Conservation (phyloP, 2,113 vertebrate genomes). For the Rynchops niger region DNA sequence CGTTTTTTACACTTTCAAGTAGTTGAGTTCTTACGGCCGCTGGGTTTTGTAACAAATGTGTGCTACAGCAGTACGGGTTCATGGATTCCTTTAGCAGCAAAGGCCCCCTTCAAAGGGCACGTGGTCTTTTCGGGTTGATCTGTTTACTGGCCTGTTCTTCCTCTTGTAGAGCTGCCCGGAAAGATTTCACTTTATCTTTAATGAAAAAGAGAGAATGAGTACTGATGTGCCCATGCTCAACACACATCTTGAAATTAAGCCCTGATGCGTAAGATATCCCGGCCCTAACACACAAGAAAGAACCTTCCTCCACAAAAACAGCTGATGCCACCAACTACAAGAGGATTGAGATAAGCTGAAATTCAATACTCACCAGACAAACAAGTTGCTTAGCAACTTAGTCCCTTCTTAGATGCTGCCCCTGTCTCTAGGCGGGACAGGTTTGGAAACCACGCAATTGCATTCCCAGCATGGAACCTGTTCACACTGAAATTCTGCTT, state of each 20-base stretch:
- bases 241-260: neutral
- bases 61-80: constrained; percentile 72
- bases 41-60: constrained; percentile 61
- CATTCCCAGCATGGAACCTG: neutral
- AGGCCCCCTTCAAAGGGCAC: constrained; percentile 82
- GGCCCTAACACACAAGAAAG: neutral
- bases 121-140: constrained; percentile 95
- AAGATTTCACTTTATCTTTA: constrained; percentile 97
- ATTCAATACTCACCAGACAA: neutral
- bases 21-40: constrained; percentile 71
- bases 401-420: neutral
- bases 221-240: neutral
- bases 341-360: neutral
- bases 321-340: neutral
- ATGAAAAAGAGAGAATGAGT: constrained; percentile 5
- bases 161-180: constrained; percentile 92
- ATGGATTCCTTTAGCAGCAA: constrained; percentile 69
- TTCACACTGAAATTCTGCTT: neutral
- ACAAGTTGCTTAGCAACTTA: neutral
- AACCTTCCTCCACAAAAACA: neutral
- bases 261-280: neutral
- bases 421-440: neutral
- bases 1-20: constrained; percentile 74
- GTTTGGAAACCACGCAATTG: neutral
- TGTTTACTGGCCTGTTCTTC: constrained; percentile 98